Percentiles rank a stretch among this genome's conserved stretches.
Evolutionary conservation across 1,140 invertebrate species (phyloP).

Genomic region (Macrobrachium nipponense): DNA sequence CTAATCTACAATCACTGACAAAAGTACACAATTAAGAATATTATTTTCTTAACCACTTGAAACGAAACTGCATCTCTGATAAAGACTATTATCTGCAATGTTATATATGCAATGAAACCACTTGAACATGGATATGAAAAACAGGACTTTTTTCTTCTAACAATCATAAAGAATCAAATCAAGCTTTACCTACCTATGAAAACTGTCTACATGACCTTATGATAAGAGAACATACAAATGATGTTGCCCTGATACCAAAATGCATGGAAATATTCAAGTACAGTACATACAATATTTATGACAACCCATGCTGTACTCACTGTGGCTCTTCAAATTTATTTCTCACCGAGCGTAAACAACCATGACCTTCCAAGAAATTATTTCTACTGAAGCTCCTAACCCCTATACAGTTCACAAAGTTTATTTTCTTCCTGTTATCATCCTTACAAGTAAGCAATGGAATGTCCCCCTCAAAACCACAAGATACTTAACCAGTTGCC

Average conservation of each 20-base stretch:
- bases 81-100: conserved; percentile 6
- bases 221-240: conserved; percentile 31
- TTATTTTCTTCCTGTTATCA: too few relatives aligned
- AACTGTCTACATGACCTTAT: conserved; percentile 6
- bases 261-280: conserved; percentile 32
- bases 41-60: background rate
- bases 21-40: conserved; percentile 30
- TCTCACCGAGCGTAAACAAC: too few relatives aligned
- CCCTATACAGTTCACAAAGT: too few relatives aligned
- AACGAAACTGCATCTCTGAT: conserved; percentile 19
- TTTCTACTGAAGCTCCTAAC: too few relatives aligned
- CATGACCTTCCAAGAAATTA: too few relatives aligned
- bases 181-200: conserved; percentile 8
- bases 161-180: conserved; percentile 31
- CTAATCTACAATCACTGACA: conserved; percentile 39
- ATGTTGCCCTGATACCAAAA: conserved; percentile 39
- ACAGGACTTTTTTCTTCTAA: conserved; percentile 4
- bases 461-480: too few relatives aligned
- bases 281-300: conserved; percentile 34
- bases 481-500: too few relatives aligned
- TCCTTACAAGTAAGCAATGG: too few relatives aligned
- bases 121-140: conserved; percentile 27
- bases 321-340: background rate
- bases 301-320: background rate
- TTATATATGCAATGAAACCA: conserved; percentile 7